A percentile compares a stretch with the other conserved stretches of the same genome.
These are phyloP conservation scores for Atopsyche davidsoni DNA, from an alignment of 1,140 invertebrate species.

Conservation along the genomic window DNA sequence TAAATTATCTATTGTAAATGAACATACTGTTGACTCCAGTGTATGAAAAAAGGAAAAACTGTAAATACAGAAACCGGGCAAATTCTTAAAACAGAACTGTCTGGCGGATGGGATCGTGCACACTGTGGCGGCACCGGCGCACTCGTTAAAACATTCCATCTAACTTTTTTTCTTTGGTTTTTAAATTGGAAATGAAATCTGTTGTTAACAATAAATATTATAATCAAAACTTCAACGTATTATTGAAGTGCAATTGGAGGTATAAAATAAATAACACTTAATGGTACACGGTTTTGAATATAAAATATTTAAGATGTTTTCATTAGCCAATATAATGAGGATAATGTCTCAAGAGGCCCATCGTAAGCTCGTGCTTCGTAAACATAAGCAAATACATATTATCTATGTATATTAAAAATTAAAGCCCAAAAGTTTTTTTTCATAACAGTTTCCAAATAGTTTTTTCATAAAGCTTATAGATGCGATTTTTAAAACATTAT, in stretches of 20 bases:
- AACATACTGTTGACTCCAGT: background rate
- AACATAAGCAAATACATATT: too few relatives aligned
- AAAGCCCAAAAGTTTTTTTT: too few relatives aligned
- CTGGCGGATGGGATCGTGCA: background rate
- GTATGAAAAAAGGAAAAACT: background rate
- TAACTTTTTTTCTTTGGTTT: constrained; percentile 24
- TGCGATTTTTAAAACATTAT: too few relatives aligned
- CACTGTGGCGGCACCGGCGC: background rate
- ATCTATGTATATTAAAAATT: too few relatives aligned
- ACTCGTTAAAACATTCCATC: constrained; percentile 2
- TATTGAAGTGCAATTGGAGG: background rate
- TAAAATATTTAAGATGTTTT: background rate
- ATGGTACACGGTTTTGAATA: background rate
- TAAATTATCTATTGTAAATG: background rate
- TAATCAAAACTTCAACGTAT: too few relatives aligned
- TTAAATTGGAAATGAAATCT: constrained; percentile 14
- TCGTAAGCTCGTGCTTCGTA: too few relatives aligned
- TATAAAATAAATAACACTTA: background rate
- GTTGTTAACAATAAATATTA: too few relatives aligned
- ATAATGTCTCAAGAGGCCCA: background rate
- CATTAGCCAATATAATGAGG: background rate
- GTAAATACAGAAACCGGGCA: background rate
- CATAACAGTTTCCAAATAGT: too few relatives aligned
- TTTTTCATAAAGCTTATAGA: too few relatives aligned
- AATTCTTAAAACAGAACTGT: constrained; percentile 28